Base-by-base conservation (phyloP, 1,140 invertebrate species). In the Drosophila lowei region DNA sequence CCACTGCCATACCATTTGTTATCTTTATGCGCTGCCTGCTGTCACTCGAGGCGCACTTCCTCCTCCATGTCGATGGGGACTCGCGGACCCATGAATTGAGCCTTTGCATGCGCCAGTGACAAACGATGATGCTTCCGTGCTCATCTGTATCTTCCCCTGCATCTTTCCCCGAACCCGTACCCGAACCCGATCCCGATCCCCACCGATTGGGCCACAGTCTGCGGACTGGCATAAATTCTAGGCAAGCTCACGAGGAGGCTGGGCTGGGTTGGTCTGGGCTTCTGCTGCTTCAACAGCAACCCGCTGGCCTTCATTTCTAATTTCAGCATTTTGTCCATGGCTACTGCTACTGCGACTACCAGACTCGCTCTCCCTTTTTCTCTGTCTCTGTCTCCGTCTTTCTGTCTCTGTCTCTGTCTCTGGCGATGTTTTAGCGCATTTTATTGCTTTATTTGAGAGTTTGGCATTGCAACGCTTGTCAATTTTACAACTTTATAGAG, bases 401-500 rank as follows among this genome's bases (percentile, higher is more conserved):
- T 3, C 6, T 30, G 28, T 30, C 28, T 30, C 28, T 2, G 7
- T 30, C 9, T 42, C 42, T 56, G 54, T 63, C 55, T 63, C 57
- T 61, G 81, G 58, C 81, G 73, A 85, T 86, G 83, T 67, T 86
- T 85, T 86, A 74, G 73, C 70, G 65, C 68, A 86, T 78, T 86
- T 86, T 86, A 86, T 86, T 88, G 81, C 81, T 86, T 88, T 81
- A 86, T 86, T 88, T 86, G 70, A 64, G 81, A 88, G 47, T 77
- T 77, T 86, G 65, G 83, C 64, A 74, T 59, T 43, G 79, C 79
- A 84, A 57, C 70, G 75, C 83, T 83, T 83, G 83, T 83, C 84
- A 89, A 86, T 89, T 89, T 90, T 86, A 89, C 85, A 89, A 89
- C 85, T 89, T 90, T 90, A 89, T 89, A 89, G 80, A 86, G 86